Conservation (phyloP, 1,140 invertebrate genomes). For the Drosophila lacertosa region DNA sequence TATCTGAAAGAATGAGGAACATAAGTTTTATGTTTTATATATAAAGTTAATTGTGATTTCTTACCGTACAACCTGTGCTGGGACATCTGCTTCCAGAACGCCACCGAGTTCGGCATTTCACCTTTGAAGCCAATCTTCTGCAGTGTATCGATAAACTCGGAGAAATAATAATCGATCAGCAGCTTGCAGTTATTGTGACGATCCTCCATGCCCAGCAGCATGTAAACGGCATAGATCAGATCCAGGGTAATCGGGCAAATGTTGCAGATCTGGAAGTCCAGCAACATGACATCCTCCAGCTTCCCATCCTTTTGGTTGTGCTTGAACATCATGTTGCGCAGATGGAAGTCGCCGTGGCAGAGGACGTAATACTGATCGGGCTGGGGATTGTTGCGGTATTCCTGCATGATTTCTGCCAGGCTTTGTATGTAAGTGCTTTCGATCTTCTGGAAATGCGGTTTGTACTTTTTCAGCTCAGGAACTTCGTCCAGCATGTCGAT, state of each 20-base stretch:
- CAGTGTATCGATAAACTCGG: constrained; percentile 40
- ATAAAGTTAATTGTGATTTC: no score
- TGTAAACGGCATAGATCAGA: constrained; percentile 59
- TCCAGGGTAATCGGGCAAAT: constrained; percentile 48
- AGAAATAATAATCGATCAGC: constrained; percentile 50
- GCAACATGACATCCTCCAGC: constrained; percentile 54
- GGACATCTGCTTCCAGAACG: constrained; percentile 48
- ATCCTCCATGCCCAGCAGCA: constrained; percentile 55
- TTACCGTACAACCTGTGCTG: no score
- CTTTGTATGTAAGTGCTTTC: constrained; percentile 30
- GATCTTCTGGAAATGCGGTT: constrained; percentile 44
- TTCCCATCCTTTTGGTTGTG: constrained; percentile 20
- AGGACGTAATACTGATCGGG: constrained; percentile 46
- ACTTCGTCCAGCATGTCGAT: constrained; percentile 25
- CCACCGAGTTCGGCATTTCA: constrained; percentile 36
- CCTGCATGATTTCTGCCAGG: constrained; percentile 11
- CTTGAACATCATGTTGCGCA: constrained; percentile 68
- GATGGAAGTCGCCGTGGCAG: constrained; percentile 65
- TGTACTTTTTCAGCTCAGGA: constrained; percentile 55
- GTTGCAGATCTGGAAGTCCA: constrained; percentile 65
- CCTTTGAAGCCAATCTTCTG: constrained; percentile 58
- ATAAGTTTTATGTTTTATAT: background rate
- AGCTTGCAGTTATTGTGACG: constrained; percentile 38
- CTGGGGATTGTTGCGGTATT: constrained; percentile 41
- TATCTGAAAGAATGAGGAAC: constrained; percentile 39